phyloP scores from a whole-genome alignment of 2,797 vertebrate species.

The Pipistrellus pipistrellus region DNA sequence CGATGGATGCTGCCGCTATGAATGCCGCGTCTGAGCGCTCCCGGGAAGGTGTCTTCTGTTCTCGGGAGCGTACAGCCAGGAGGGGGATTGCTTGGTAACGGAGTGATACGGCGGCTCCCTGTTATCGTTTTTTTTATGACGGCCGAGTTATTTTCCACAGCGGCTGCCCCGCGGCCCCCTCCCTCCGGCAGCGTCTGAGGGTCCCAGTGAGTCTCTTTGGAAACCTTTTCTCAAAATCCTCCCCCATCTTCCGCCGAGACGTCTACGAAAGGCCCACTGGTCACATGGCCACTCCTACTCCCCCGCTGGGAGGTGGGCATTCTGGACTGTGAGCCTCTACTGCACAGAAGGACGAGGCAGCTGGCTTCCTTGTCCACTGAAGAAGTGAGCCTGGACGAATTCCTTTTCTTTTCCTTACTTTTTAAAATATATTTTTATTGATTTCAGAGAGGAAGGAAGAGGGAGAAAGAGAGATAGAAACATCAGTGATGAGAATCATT shows the following conservation, averaged over 20 bases:
- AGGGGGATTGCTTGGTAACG: background rate
- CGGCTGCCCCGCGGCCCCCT: background rate
- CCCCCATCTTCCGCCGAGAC: rapidly evolving
- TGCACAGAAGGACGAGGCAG: background rate
- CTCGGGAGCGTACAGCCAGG: background rate
- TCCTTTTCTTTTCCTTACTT: background rate
- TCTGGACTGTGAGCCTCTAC: background rate
- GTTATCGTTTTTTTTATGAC: background rate
- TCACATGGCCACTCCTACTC: background rate
- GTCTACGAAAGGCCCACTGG: background rate
- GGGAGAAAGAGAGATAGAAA: no score
- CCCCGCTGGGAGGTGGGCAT: background rate
- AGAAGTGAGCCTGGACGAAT: background rate
- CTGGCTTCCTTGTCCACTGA: background rate
- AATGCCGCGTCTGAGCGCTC: conserved; percentile 1
- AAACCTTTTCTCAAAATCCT: conserved; percentile 14
- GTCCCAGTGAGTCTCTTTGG: background rate
- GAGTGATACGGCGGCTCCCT: background rate
- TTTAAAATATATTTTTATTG: no score
- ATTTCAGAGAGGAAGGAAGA: no score
- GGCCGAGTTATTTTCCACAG: conserved; percentile 8
- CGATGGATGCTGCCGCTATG: background rate
- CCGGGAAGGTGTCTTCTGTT: background rate
- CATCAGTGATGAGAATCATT: no score
- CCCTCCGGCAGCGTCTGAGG: background rate